A percentile compares a stretch with the other conserved stretches of the same genome.
These are phyloP conservation scores for Turritopsis rubra DNA, from an alignment of 30 jellyfish, hydroid and myxozoan genomes.

Conservation along the genomic window DNA sequence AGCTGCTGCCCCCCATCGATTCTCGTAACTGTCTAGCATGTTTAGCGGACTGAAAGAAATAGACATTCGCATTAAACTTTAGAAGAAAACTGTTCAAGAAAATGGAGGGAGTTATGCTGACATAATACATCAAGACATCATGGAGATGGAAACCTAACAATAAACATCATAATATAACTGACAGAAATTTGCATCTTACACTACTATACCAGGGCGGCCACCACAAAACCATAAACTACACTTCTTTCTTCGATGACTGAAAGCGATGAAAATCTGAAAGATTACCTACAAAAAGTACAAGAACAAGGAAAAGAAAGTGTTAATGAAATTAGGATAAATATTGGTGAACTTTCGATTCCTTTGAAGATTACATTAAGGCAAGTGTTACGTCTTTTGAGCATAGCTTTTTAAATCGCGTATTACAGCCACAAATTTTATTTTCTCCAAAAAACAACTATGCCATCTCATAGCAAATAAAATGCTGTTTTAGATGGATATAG, in stretches of 20 bases:
- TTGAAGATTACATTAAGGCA: no score
- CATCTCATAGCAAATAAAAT: no score
- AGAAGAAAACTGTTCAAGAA: no score
- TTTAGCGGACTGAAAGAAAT: conserved; percentile 60
- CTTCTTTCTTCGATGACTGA: conserved; percentile 36
- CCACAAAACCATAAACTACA: conserved; percentile 32
- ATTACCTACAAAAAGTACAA: background rate
- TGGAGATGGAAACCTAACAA: background rate
- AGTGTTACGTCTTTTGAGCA: no score
- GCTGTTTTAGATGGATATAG: no score
- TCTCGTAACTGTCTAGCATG: conserved; percentile 76
- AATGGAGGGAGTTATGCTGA: no score
- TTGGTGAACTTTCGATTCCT: no score
- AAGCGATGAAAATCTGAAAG: background rate
- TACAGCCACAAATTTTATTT: no score
- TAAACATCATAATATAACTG: background rate
- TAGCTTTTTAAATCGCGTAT: no score
- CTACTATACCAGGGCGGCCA: conserved; percentile 61
- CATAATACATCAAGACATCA: no score
- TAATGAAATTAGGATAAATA: background rate
- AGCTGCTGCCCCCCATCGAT: conserved; percentile 59
- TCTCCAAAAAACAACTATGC: no score
- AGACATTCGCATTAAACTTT: no score
- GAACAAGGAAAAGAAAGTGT: background rate
- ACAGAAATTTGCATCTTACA: conserved; percentile 27